Conservation (phyloP, 2,888 invertebrate genomes). For the Griposia aprilina region DNA sequence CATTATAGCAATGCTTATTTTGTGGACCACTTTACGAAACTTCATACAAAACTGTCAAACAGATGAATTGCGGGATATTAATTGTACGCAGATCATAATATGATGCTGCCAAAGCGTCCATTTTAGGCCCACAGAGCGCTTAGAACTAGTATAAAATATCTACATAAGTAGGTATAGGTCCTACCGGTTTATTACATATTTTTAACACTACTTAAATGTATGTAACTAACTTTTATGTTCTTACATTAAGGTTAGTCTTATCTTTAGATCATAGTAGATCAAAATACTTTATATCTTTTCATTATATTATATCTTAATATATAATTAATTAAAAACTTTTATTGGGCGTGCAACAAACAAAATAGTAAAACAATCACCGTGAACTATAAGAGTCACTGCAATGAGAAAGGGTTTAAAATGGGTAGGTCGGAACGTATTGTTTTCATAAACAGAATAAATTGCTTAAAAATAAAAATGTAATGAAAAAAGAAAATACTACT, state of each 20-base stretch:
- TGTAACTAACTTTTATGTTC: background rate
- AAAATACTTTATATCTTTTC: background rate
- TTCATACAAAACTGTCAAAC: too few relatives aligned
- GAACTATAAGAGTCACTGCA: background rate
- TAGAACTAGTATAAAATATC: background rate
- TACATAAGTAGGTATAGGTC: background rate
- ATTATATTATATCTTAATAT: background rate
- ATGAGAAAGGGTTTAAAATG: background rate
- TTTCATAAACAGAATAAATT: background rate
- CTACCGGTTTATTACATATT: background rate
- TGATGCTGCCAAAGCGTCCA: too few relatives aligned
- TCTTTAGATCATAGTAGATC: conserved; percentile 2
- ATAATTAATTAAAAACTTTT: conserved; percentile 2
- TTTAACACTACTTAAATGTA: background rate
- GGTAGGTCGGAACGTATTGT: too few relatives aligned
- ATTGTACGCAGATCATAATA: too few relatives aligned
- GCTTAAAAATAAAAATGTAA: too few relatives aligned
- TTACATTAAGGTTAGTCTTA: background rate
- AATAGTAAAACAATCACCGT: background rate
- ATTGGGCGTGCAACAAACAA: background rate
- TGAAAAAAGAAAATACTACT: too few relatives aligned
- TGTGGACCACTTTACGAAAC: too few relatives aligned
- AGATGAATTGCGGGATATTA: too few relatives aligned
- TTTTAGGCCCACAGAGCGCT: too few relatives aligned
- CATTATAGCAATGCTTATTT: too few relatives aligned